Evolutionary conservation across 2,113 vertebrate genomes (phyloP).

Genomic region (Hippocampus abdominalis): DNA sequence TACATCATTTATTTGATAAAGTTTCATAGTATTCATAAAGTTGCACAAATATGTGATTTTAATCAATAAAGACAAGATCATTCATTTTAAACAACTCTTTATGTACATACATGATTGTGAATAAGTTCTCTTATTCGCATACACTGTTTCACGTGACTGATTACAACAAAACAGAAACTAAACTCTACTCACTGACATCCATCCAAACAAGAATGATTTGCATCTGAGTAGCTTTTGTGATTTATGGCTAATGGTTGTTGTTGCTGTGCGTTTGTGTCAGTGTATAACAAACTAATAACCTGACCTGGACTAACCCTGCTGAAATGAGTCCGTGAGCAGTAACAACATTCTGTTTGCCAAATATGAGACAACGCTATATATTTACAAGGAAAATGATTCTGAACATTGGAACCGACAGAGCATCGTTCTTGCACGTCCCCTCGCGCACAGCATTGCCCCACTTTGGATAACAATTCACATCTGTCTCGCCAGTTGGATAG

Average conservation of each 20-base stretch:
- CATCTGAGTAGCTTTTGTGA: background rate
- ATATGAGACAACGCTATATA: background rate
- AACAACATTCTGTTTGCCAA: background rate
- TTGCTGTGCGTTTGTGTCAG: background rate
- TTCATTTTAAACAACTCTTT: background rate
- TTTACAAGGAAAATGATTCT: background rate
- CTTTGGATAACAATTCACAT: background rate
- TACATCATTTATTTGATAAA: too few relatives aligned
- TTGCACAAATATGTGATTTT: background rate
- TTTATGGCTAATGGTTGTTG: background rate
- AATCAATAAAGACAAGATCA: background rate
- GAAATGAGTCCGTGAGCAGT: background rate
- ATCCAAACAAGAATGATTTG: background rate
- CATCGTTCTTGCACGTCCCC: background rate
- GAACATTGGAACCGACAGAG: conserved; percentile 2
- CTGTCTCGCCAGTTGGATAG: background rate
- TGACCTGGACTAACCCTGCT: background rate
- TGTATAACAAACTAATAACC: conserved; percentile 1
- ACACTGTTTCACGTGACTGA: background rate
- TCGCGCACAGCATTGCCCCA: background rate
- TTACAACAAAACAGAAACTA: background rate
- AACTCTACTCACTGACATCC: background rate
- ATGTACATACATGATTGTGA: background rate
- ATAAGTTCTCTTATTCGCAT: background rate
- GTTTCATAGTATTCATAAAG: too few relatives aligned